phyloP scores from a whole-genome alignment of 1,140 invertebrate species.

The Drosophila gunungcola region DNA sequence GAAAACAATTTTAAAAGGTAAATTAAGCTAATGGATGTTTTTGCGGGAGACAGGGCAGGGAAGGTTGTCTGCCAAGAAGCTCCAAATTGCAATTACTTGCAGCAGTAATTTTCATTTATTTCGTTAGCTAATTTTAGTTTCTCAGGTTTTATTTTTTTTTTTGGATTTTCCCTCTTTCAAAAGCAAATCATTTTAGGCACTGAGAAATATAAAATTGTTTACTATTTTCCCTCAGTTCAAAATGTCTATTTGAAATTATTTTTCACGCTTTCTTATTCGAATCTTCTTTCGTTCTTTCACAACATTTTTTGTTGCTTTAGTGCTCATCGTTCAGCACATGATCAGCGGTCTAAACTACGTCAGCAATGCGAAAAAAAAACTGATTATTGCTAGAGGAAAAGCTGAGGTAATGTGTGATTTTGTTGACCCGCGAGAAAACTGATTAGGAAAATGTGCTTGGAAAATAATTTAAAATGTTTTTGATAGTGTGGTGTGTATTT shows the following conservation, averaged over 20 bases:
- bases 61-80: slow-evolving; percentile 28
- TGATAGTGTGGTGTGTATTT: slow-evolving; percentile 12
- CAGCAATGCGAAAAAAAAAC: slow-evolving; percentile 28
- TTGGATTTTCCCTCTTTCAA: slow-evolving; percentile 1
- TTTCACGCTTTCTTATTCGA: slow-evolving; percentile 21
- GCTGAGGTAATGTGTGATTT: slow-evolving; percentile 38
- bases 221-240: slow-evolving; percentile 24
- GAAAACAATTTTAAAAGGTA: slow-evolving; percentile 75
- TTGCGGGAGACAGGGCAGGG: background rate
- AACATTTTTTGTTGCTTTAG: slow-evolving; percentile 3
- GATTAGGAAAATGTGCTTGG: slow-evolving; percentile 28
- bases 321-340: slow-evolving; percentile 44
- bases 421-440: slow-evolving; percentile 25
- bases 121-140: slow-evolving; percentile 50
- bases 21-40: slow-evolving; percentile 65
- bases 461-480: slow-evolving; percentile 26
- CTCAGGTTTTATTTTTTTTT: slow-evolving; percentile 1
- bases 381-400: slow-evolving; percentile 39
- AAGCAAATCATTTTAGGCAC: slow-evolving; percentile 16
- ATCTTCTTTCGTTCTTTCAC: slow-evolving; percentile 16
- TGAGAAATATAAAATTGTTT: slow-evolving; percentile 37
- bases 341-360: slow-evolving; percentile 45
- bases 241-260: slow-evolving; percentile 57
- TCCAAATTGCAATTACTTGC: slow-evolving; percentile 72
- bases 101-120: slow-evolving; percentile 42